Base-by-base conservation (phyloP, 2,888 invertebrate species). In the Linyphia triangularis region DNA sequence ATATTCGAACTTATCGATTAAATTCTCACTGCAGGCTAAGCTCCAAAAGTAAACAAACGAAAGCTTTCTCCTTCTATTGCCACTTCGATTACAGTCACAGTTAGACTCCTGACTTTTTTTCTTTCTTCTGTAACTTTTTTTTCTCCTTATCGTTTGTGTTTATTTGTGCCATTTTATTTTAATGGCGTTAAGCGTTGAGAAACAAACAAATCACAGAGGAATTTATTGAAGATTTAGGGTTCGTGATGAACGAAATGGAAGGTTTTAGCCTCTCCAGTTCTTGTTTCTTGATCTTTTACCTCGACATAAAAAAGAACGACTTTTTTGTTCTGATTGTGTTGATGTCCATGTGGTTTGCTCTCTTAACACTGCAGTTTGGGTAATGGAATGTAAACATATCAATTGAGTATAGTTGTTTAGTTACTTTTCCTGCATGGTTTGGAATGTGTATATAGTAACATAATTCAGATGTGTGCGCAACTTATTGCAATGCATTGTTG, bases 121-220 rank as follows among this genome's bases (percentile, higher is more conserved):
- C 26, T 13, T 26, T 63, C 24, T 63, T 16, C 63, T 13, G 26
- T 26, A 9, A 13, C 24, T 63, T 24, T 9, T 63, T 63, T 63
- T 63, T 63, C 2, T 26, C 63, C 24, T 63, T 63, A 63, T 63
- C 63, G 63, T 63, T 63, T 24, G 63, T 4, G 26, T 63, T 26
- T 26, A 26, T 63, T 63, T 26, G 63, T 22, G 24, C 6, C 24
- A 9, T 63, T 63, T 63, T 63, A 26, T 63, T 63, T 26, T 63
- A 63, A 63, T 63, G 63, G 57, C 57, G 57, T 22, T 16, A 22
- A 57, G 57, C 26, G 7, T 63, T 13, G 6, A 57, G 57, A 26
- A 63, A 63, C 63, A 63, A 63, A 57, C n/a, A 57, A 22, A 19
- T 19, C 26, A 13, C 26, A 22, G 26, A 63, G 63, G 63, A 63